Base-by-base conservation (phyloP, 37 sponge, comb jelly and placozoan species). In the Aplysina aerophoba region DNA sequence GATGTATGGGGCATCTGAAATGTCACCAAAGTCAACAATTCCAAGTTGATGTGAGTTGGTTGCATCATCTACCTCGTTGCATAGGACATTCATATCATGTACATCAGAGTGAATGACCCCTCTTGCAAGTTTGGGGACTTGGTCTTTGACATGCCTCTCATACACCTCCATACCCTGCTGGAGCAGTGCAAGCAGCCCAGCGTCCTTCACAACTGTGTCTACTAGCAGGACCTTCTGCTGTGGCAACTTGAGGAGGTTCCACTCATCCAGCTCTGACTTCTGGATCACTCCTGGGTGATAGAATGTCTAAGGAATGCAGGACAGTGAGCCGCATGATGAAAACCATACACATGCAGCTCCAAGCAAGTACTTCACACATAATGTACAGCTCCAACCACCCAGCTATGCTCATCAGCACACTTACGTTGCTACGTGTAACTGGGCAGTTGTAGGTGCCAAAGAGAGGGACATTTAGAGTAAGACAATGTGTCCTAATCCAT, bases 71-170 rank as follows among this genome's bases (percentile, higher is more conserved):
- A 44, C 50, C 4, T 75, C 53, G 11, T 53, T 30, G 34, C 71
- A 69, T 13, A 75, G 21, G 1, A 75, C 54, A 40, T 75, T 75
- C 44, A 40, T 53, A 75, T 75, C 78, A 44, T 75, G 78, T 1
- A 75, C 35, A 41, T 75, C 78, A 50, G 50, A 24, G 25, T 75
- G 78, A 75, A 75, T 75, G 21, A 75, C 22, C 41, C 78, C 78
- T 21, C 54, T 39, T 12, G 13, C 13, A 3, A 75, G 53, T 4
- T 17, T 2, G 3, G 16, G 22, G n/a, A 22, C 4, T 22, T 15
- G 21, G 44, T 40, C n/a, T 24, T 36, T 40, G 37, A 75, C 78
- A 3, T 22, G 21, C 78, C 40, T 50, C 53, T 75, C 78, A 41
- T 75, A 75, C 41, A 75, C 78, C 19, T 20, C 21, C 20, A 75